A percentile compares a stretch with the other conserved stretches of the same genome.
These are phyloP conservation scores for Druceiella hillmani DNA, from an alignment of 2,888 invertebrate genomes.

Conservation along the genomic window DNA sequence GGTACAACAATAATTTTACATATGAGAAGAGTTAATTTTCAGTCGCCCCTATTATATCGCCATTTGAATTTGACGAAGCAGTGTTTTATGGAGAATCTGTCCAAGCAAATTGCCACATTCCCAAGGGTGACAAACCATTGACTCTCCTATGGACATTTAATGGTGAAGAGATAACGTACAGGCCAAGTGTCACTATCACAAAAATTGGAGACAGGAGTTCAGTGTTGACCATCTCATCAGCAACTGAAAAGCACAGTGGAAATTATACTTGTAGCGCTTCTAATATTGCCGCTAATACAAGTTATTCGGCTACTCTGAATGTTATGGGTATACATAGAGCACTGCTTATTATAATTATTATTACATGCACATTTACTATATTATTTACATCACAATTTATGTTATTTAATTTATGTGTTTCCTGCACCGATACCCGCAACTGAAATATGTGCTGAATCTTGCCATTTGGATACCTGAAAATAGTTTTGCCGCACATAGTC, in stretches of 20 bases:
- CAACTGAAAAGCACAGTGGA: constrained; percentile 63
- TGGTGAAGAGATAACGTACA: constrained; percentile 51
- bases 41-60: constrained; percentile 57
- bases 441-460: constrained; percentile 19
- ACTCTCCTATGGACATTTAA: constrained; percentile 72
- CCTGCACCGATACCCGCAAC: constrained; percentile 27
- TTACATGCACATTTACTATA: constrained; percentile 28
- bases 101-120: constrained; percentile 54
- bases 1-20: neutral
- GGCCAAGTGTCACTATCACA: constrained; percentile 57
- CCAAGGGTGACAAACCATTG: constrained; percentile 66
- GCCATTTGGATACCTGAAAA: constrained; percentile 22
- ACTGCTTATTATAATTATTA: constrained; percentile 34
- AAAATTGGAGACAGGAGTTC: constrained; percentile 62
- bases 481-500: constrained; percentile 59
- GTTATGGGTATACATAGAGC: constrained; percentile 69
- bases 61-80: constrained; percentile 55
- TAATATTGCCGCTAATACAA: constrained; percentile 57
- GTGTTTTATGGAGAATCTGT: constrained; percentile 55
- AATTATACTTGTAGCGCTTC: constrained; percentile 62
- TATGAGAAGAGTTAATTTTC: too few species aligned
- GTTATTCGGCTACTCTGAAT: constrained; percentile 55
- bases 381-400: constrained; percentile 26
- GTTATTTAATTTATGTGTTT: constrained; percentile 8
- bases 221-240: constrained; percentile 62